Base-by-base conservation (phyloP, 2,113 vertebrate species). In the Centropristis striata region DNA sequence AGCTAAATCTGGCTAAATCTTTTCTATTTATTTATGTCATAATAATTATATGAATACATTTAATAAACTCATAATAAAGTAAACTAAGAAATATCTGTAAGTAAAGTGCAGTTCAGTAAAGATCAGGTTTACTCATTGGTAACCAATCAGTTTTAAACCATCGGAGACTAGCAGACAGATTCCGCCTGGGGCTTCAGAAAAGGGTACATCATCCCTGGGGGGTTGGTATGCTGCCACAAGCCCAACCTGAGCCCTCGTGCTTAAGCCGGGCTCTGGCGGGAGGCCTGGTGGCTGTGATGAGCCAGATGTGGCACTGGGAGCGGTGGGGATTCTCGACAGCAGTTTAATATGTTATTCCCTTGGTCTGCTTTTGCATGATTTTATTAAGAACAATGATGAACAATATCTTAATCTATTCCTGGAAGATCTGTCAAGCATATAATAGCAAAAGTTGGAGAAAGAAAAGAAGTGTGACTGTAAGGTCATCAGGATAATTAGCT, bases 261-360 rank as follows among this genome's bases (percentile, higher is more conserved):
- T 53, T 42, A 66, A 79, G 76, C 77, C 46, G 64, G 85, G 68
- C 71, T 85, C 81, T 92, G 90, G 88, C 81, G 23, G 75, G 66
- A 65, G 71, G 71, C 73, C 84, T 68, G 76, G 71, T 87, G 83
- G 75, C 57, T 65, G 53, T 87, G 82, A 87, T 87, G 90, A 90
- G 87, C 88, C 94, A 95, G 94, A 93, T 93, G 94, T 89, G 90
- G 71, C 91, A 81, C 71, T 80, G 80, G 78, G 85, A 90, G 82
- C 91, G 76, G 55, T 83, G 86, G 86, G 90, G 81, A 92, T 90
- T 90, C 64, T 75, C 74, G 28, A 41, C 82, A 55, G 41, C 78
- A 61, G 74, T 74, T 79, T 64, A 66, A 80, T 39, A 74, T 59
- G 67, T 60, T 80, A 59, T 55, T 39, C 20, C 58, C 23, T 57